These are phyloP conservation scores for Cheilosia grossa DNA, from an alignment of 2,888 invertebrate species.

Conservation along the genomic window DNA sequence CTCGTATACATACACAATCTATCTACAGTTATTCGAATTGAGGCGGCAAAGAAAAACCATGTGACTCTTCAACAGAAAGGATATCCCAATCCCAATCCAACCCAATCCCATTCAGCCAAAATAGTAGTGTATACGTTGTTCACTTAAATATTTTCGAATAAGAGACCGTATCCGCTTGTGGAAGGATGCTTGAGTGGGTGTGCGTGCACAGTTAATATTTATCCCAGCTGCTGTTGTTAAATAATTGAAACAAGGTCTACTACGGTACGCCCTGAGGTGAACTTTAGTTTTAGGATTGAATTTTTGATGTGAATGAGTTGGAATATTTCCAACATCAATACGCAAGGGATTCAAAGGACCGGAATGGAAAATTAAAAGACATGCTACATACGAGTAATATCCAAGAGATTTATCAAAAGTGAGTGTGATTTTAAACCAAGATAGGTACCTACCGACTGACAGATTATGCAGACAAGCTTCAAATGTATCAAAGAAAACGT, in stretches of 20 bases:
- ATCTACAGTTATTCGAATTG: background rate
- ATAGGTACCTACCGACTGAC: too few relatives aligned
- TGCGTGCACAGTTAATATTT: slow-evolving; percentile 17
- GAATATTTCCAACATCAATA: slow-evolving; percentile 29
- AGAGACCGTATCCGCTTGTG: slow-evolving; percentile 2
- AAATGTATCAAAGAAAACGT: too few relatives aligned
- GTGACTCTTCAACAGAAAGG: background rate
- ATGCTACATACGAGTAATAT: background rate
- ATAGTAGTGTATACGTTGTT: slow-evolving; percentile 25
- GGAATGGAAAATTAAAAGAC: background rate
- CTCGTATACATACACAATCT: background rate
- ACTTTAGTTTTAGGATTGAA: slow-evolving; percentile 41
- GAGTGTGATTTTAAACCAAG: background rate
- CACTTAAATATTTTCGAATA: slow-evolving; percentile 19
- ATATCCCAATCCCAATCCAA: slow-evolving; percentile 7
- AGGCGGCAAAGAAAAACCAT: slow-evolving; percentile 11
- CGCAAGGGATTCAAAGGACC: slow-evolving; percentile 10
- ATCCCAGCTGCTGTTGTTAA: slow-evolving; percentile 38
- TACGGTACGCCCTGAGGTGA: background rate
- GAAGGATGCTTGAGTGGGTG: background rate
- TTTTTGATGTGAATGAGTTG: slow-evolving; percentile 28
- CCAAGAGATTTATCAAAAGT: background rate
- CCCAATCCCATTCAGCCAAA: background rate
- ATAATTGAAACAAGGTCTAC: slow-evolving; percentile 37
- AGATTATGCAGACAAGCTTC: too few relatives aligned